Evolutionary conservation across 2,888 invertebrate genomes (phyloP).

Genomic region (Chloromyia formosa): DNA sequence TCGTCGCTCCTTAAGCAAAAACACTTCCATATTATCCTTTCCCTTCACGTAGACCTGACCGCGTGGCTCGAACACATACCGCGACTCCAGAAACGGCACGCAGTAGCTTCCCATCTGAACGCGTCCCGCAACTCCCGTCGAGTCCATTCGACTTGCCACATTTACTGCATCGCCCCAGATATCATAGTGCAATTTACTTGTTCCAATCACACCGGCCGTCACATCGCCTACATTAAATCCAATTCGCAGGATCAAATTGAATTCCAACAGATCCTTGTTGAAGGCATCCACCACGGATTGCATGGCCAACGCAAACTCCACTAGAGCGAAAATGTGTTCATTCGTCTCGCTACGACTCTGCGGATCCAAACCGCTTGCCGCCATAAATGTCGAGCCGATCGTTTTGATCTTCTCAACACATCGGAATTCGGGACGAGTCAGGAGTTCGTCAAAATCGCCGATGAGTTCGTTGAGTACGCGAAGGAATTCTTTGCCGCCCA

Average conservation of each 20-base stretch:
- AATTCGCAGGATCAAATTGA: constrained; percentile 85
- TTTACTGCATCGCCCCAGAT: constrained; percentile 99
- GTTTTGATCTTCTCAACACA: constrained; percentile 98
- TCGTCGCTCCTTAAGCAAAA: constrained; percentile 66
- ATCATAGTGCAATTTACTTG: constrained; percentile 94
- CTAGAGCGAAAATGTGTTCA: constrained; percentile 81
- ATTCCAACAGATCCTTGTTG: constrained; percentile 88
- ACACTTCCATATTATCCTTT: constrained; percentile 95
- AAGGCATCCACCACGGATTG: constrained; percentile 87
- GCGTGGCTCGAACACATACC: constrained; percentile 89
- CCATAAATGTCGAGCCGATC: constrained; percentile 97
- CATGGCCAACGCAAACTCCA: constrained; percentile 94
- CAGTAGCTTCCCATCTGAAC: constrained; percentile 86
- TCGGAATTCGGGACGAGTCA: constrained; percentile 81
- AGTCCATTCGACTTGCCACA: constrained; percentile 97
- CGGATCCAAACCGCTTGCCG: constrained; percentile 93
- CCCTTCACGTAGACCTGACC: constrained; percentile 97
- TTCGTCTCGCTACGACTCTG: constrained; percentile 74
- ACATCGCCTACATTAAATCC: constrained; percentile 96
- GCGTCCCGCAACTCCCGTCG: constrained; percentile 87
- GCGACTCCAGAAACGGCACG: constrained; percentile 72
- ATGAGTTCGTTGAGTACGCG: constrained; percentile 95
- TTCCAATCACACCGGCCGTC: constrained; percentile 96
- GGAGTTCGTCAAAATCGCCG: constrained; percentile 93
- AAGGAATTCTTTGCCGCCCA: constrained; percentile 93